Evolutionary conservation across 2,888 invertebrate genomes (phyloP).

Genomic region (Eledone cirrhosa): DNA sequence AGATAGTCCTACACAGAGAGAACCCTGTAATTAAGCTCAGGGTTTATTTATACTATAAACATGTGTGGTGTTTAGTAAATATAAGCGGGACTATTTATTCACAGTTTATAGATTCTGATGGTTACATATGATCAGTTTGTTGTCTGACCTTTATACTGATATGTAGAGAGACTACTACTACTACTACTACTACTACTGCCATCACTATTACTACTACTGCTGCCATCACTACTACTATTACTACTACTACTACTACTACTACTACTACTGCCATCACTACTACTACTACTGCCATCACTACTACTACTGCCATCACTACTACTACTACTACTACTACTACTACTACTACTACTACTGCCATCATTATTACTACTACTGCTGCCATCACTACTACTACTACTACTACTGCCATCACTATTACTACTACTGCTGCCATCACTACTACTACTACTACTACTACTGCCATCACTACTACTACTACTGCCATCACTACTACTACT

Average conservation of each 20-base stretch:
- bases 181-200: conserved; percentile 13
- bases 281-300: conserved; percentile 13
- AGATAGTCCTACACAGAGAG: too few relatives aligned
- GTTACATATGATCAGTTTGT: too few relatives aligned
- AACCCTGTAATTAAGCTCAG: too few relatives aligned
- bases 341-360: conserved; percentile 13
- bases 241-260: conserved; percentile 13
- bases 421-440: conserved; percentile 13
- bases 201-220: conserved; percentile 13
- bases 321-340: conserved; percentile 13
- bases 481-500: conserved; percentile 13
- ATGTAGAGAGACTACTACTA: too few relatives aligned
- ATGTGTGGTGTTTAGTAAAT: too few relatives aligned
- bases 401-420: conserved; percentile 13
- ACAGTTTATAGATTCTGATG: too few relatives aligned
- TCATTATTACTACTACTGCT: conserved; percentile 13
- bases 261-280: conserved; percentile 13
- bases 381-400: conserved; percentile 13
- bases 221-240: conserved; percentile 13
- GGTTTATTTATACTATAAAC: too few relatives aligned
- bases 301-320: conserved; percentile 13
- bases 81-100: too few relatives aligned
- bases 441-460: conserved; percentile 13
- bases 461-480: conserved; percentile 13
- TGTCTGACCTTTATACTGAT: background rate